Evolutionary conservation across 2,113 vertebrate species (phyloP).

Genomic region (Picathartes gymnocephalus): DNA sequence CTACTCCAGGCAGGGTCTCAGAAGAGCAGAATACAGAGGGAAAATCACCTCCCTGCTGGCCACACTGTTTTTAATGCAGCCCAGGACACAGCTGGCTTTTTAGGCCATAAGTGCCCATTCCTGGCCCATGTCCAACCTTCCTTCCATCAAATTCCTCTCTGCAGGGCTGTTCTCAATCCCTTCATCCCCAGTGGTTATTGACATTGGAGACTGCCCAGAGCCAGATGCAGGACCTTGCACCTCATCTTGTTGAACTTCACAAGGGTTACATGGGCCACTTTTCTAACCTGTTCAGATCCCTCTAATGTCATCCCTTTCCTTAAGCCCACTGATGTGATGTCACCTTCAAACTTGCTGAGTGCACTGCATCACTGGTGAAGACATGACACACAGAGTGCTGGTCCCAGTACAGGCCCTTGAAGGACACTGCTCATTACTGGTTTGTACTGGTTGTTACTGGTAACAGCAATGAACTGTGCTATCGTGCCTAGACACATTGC

Average conservation of each 20-base stretch:
- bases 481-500: background rate
- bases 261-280: background rate
- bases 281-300: background rate
- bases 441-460: background rate
- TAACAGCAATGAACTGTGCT: background rate
- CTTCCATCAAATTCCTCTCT: background rate
- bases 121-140: background rate
- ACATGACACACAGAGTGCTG: background rate
- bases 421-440: background rate
- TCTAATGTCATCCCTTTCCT: background rate
- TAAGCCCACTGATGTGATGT: background rate
- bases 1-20: background rate
- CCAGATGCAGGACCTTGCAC: background rate
- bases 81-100: rapidly evolving
- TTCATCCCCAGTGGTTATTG: background rate
- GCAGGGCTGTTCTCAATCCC: background rate
- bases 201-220: rapidly evolving
- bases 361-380: background rate
- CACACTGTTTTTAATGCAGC: background rate
- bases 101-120: background rate
- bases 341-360: background rate
- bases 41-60: background rate
- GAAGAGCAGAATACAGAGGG: background rate
- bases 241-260: background rate
- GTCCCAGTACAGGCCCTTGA: background rate